phyloP scores from a whole-genome alignment of 2,797 vertebrate genomes.

The Stomatorhinus walkeri region DNA sequence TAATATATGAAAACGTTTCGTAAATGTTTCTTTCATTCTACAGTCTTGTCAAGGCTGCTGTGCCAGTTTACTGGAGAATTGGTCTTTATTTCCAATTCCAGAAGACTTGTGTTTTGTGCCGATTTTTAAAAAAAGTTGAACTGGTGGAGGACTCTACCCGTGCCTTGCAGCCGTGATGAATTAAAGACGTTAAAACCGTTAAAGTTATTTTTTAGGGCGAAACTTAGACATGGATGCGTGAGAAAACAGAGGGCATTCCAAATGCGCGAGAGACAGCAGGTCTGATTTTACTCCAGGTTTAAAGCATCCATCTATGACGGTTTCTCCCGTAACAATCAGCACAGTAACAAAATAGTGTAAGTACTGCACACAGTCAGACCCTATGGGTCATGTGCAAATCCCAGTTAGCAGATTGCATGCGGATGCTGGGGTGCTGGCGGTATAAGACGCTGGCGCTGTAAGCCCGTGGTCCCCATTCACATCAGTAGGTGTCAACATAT shows the following conservation, averaged over 20 bases:
- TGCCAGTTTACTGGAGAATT: not conserved
- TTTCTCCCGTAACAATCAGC: not conserved
- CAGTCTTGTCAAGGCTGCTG: not conserved
- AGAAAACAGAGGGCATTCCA: not conserved
- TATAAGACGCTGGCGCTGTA: not conserved
- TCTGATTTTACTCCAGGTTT: not conserved
- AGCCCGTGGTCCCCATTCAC: not conserved
- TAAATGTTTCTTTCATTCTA: not conserved
- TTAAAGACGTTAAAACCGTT: not conserved
- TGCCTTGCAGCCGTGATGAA: not conserved
- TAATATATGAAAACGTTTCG: not conserved
- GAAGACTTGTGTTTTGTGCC: not conserved
- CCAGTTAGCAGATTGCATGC: not conserved
- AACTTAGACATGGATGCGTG: not conserved
- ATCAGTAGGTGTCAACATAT: not conserved
- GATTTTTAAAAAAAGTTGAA: not conserved
- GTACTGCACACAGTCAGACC: not conserved
- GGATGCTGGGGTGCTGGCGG: not conserved
- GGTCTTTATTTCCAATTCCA: not conserved
- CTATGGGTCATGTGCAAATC: not conserved
- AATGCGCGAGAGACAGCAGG: not conserved
- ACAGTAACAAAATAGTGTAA: not conserved
- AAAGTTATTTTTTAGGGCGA: not conserved
- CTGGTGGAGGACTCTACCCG: not conserved
- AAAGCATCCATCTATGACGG: not conserved